Percentiles rank a stretch among this genome's conserved stretches.
Evolutionary conservation across 2,888 invertebrate species (phyloP).

Genomic region (Metallyticus violacea): DNA sequence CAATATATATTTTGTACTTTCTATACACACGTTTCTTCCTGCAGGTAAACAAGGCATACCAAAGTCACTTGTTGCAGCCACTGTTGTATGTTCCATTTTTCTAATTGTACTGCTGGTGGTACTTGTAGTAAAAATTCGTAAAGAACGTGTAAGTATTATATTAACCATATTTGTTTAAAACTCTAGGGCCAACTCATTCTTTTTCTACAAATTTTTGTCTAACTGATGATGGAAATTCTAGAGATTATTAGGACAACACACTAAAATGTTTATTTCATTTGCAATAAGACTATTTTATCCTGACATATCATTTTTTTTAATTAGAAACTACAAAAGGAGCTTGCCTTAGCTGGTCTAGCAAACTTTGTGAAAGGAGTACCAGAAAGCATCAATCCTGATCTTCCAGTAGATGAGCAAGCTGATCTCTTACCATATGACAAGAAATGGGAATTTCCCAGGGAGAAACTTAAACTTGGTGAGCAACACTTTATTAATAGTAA

Average conservation of each 20-base stretch:
- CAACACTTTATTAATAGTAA: too few relatives aligned
- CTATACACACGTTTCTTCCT: neutral
- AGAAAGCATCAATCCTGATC: constrained; percentile 80
- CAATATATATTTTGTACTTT: neutral
- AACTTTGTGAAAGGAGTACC: constrained; percentile 61
- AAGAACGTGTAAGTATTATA: neutral
- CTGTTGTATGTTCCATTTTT: neutral
- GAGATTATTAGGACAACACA: too few relatives aligned
- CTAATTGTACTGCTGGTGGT: neutral
- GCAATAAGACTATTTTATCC: neutral
- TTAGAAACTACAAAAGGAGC: constrained; percentile 61
- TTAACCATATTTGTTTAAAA: neutral
- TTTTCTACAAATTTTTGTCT: too few relatives aligned
- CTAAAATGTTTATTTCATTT: too few relatives aligned
- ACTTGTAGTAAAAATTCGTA: neutral
- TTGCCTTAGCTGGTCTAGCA: constrained; percentile 69
- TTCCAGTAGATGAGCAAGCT: constrained; percentile 89
- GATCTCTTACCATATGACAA: constrained; percentile 87
- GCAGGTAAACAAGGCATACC: neutral
- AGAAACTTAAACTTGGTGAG: constrained; percentile 72
- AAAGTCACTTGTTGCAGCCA: neutral
- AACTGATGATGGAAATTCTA: too few relatives aligned
- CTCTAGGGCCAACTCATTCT: too few relatives aligned
- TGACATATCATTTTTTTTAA: neutral
- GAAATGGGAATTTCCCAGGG: constrained; percentile 87